Base-by-base conservation (phyloP, 2,888 invertebrate genomes). In the Drosophila algonquin region DNA sequence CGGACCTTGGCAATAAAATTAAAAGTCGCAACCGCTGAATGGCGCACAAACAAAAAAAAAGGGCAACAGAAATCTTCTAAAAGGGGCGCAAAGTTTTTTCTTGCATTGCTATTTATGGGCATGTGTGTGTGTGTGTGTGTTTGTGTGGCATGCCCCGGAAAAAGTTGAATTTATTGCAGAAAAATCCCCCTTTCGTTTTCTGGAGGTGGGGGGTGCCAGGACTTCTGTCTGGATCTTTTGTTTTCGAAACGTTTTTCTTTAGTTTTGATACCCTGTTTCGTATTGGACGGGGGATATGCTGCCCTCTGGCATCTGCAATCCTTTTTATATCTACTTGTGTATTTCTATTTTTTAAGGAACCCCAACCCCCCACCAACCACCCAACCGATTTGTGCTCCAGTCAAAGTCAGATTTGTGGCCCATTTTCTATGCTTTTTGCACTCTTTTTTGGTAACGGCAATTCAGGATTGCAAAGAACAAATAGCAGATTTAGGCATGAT, bases 111-210 rank as follows among this genome's bases (percentile, higher is more conserved):
- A 59, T 63, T 72, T 58, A 72, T 72, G 71, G 47, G 21, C 53
- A 24, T 53, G 68, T 57, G 52, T 27, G n/a, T 51, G 55, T 46
- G 53, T 61, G 53, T 27, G 21, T 46, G 55, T 52, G 53, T 65
- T 53, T 61, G 40, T 63, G 64, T 62, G 63, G 54, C 53, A 70
- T 55, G 24, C 27, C 53, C 51, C 48, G 75, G 62, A 62, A 62
- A 79, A 64, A 79, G 62, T 73, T 70, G 65, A 80, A 79, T 79
- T 79, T 79, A 79, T 79, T 73, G 63, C 63, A 48, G 21, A 55
- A 48, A 35, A 10, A 27, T 21, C 21, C 18, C 52, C 24, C 18
- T 5, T 5, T 30, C 30, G 52, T 51, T 40, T 48, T n/a, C 3
- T 40, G 18, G 27, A 21, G 21, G 21, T 32, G 24, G 40, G 24